phyloP scores from a whole-genome alignment of 2,113 vertebrate species.

The Syngnathus scovelli region DNA sequence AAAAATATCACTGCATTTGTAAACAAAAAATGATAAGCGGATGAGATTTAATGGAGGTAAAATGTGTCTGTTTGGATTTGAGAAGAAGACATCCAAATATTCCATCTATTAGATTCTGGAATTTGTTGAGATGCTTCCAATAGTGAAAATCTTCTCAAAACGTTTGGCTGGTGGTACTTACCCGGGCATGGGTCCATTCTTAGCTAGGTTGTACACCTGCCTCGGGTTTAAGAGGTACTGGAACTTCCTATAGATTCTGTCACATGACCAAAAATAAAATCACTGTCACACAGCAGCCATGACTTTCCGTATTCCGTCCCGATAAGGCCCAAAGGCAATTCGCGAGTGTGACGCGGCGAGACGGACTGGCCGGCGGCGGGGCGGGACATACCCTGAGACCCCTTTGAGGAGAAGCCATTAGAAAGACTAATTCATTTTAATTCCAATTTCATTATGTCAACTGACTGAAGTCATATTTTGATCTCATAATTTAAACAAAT shows the following conservation, averaged over 20 bases:
- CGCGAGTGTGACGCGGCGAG: slow-evolving; percentile 5
- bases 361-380: slow-evolving; percentile 41
- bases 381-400: slow-evolving; percentile 45
- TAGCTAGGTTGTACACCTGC: slow-evolving; percentile 90
- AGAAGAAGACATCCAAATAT: not conserved
- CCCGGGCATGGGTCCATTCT: slow-evolving; percentile 88
- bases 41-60: not conserved
- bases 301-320: not conserved
- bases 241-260: slow-evolving; percentile 93
- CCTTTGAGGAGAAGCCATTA: slow-evolving; percentile 69
- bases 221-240: slow-evolving; percentile 92
- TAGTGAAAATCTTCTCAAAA: too few species aligned
- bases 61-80: not conserved
- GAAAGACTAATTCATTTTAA: slow-evolving; percentile 77
- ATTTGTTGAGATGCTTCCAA: not conserved
- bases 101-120: not conserved
- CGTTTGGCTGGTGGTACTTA: slow-evolving; percentile 46
- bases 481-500: slow-evolving; percentile 74
- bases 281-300: not conserved
- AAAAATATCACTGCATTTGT: slow-evolving; percentile 29
- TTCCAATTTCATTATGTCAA: slow-evolving; percentile 76
- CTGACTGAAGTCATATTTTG: slow-evolving; percentile 74
- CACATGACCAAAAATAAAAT: not conserved
- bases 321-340: not conserved
- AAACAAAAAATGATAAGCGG: slow-evolving; percentile 36